Evolutionary conservation across 2,888 invertebrate genomes (phyloP).

Genomic region (Panorpa germanica): DNA sequence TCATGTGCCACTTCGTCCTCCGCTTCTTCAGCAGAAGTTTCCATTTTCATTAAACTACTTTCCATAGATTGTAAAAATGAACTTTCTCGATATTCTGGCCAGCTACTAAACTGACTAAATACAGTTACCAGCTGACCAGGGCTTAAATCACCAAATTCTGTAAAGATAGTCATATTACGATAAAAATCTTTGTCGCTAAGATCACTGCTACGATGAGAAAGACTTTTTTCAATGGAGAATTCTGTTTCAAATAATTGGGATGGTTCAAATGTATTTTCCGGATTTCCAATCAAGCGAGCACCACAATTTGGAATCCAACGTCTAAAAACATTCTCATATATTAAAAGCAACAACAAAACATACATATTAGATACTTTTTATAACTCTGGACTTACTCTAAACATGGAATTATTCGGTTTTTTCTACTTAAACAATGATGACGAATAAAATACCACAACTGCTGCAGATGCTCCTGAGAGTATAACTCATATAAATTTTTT

Average conservation of each 20-base stretch:
- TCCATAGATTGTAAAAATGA: constrained; percentile 45
- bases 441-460: constrained; percentile 51
- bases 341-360: constrained; percentile 11
- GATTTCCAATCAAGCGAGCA: constrained; percentile 30
- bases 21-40: constrained; percentile 21
- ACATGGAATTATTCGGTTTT: constrained; percentile 43
- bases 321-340: constrained; percentile 20
- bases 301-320: constrained; percentile 61
- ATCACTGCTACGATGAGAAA: constrained; percentile 16
- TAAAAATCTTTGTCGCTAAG: constrained; percentile 18
- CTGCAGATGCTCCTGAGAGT: constrained; percentile 33
- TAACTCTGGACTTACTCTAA: constrained; percentile 40
- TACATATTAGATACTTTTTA: constrained; percentile 3
- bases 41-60: constrained; percentile 31
- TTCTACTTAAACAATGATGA: constrained; percentile 37
- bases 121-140: constrained; percentile 41
- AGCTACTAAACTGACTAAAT: constrained; percentile 34
- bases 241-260: constrained; percentile 13
- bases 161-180: constrained; percentile 47
- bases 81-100: constrained; percentile 45
- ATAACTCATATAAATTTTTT: constrained; percentile 27
- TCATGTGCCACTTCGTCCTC: constrained; percentile 16
- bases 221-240: constrained; percentile 17
- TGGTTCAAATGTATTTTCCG: constrained; percentile 11
- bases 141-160: constrained; percentile 47